Conservation (phyloP, 2,888 invertebrate species). For the Caradrina kadenii region DNA sequence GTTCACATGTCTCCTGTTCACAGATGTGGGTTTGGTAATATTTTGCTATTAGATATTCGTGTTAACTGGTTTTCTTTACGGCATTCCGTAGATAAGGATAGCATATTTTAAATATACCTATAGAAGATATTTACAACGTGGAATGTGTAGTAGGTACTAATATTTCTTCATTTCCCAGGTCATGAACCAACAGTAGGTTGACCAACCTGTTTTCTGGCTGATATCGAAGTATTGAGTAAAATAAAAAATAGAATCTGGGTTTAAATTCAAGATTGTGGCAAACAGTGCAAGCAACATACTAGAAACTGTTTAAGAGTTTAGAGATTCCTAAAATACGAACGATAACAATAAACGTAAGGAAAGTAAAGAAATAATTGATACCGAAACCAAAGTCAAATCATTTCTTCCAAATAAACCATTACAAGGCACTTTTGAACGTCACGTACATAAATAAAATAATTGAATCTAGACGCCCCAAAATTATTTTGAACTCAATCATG, state of each 20-base stretch:
- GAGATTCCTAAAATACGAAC: no score
- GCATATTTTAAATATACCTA: slow-evolving; percentile 20
- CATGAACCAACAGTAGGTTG: background rate
- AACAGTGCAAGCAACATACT: no score
- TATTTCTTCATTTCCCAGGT: slow-evolving; percentile 14
- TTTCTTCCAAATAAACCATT: no score
- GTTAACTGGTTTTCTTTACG: slow-evolving; percentile 44
- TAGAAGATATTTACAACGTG: slow-evolving; percentile 19
- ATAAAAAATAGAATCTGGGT: background rate
- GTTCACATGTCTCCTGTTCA: slow-evolving; percentile 42
- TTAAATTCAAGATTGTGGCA: background rate
- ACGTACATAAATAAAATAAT: no score
- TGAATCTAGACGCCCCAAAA: background rate
- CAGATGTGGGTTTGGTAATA: slow-evolving; percentile 40
- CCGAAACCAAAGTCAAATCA: no score
- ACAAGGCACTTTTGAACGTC: no score
- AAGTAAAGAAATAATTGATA: no score
- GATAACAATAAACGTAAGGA: no score
- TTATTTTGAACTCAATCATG: background rate
- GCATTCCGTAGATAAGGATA: slow-evolving; percentile 27
- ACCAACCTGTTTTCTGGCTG: background rate
- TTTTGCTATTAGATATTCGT: slow-evolving; percentile 48
- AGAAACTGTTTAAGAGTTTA: no score
- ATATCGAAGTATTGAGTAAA: background rate
- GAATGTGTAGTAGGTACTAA: slow-evolving; percentile 2